phyloP scores from a whole-genome alignment of 35 echinoderm and acorn worm genomes.

The Acanthaster planci region DNA sequence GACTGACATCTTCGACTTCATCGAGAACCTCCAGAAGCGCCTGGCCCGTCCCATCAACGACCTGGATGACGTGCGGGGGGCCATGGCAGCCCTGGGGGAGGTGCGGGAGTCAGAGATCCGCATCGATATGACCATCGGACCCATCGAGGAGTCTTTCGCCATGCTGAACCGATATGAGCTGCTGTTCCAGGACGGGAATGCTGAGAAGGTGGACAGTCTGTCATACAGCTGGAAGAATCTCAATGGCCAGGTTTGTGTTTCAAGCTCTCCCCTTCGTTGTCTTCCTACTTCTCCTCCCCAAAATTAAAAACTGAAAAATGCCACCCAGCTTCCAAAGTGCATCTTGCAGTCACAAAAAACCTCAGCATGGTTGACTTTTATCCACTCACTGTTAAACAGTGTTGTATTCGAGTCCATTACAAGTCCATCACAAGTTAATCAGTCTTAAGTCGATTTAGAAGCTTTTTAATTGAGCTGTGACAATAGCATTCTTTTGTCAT shows the following conservation, averaged over 20 bases:
- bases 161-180: constrained; percentile 88
- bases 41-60: constrained; percentile 89
- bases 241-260: constrained; percentile 54
- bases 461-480: no score
- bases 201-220: constrained; percentile 91
- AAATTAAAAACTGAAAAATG: no score
- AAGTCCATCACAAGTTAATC: no score
- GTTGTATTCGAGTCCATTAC: no score
- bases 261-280: no score
- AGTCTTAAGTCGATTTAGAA: no score
- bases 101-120: constrained; percentile 88
- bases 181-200: constrained; percentile 88
- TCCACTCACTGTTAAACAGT: no score
- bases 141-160: constrained; percentile 91
- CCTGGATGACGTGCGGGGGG: constrained; percentile 84
- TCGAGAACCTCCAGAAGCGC: constrained; percentile 90
- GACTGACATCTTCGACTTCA: constrained; percentile 91
- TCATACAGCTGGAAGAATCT: constrained; percentile 98
- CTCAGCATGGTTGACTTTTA: no score
- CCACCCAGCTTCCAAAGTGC: no score
- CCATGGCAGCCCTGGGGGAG: constrained; percentile 80
- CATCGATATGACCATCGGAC: constrained; percentile 94
- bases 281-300: no score
- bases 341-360: no score
- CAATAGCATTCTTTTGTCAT: no score